A percentile compares a stretch with the other conserved stretches of the same genome.
These are phyloP conservation scores for Neodiprion pinetum DNA, from an alignment of 1,140 invertebrate species.

Conservation along the genomic window DNA sequence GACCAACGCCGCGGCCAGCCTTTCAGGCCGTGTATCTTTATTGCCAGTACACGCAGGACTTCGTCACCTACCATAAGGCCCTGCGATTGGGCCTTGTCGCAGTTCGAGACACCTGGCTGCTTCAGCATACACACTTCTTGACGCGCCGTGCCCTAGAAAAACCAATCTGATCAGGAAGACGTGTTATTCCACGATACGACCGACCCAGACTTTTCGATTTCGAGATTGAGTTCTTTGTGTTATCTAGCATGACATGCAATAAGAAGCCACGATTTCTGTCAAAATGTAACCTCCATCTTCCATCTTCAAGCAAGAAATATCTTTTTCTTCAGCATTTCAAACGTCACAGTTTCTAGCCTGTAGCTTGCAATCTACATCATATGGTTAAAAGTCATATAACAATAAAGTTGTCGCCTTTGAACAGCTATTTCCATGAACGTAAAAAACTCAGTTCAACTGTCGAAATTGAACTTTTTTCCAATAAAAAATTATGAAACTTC, in stretches of 20 bases:
- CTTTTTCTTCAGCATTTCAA: too few relatives aligned
- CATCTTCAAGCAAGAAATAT: too few relatives aligned
- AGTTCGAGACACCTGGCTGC: slow-evolving; percentile 30
- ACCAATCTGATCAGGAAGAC: not conserved
- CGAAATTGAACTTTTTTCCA: too few relatives aligned
- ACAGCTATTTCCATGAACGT: too few relatives aligned
- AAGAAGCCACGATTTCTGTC: not conserved
- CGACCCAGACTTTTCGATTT: too few relatives aligned
- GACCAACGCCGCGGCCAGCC: slow-evolving; percentile 56
- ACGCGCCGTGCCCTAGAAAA: slow-evolving; percentile 32
- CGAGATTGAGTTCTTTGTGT: slow-evolving; percentile 4
- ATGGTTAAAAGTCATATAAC: too few relatives aligned
- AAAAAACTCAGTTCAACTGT: too few relatives aligned
- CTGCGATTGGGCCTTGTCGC: slow-evolving; percentile 31
- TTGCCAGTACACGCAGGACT: slow-evolving; percentile 34
- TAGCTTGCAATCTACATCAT: too few relatives aligned
- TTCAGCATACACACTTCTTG: slow-evolving; percentile 49
- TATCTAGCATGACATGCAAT: not conserved
- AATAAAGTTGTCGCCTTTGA: too few relatives aligned
- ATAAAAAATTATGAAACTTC: too few relatives aligned
- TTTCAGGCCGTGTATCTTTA: slow-evolving; percentile 51
- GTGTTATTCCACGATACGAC: too few relatives aligned
- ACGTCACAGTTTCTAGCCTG: too few relatives aligned
- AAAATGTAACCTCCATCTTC: not conserved
- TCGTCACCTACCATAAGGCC: slow-evolving; percentile 55